These are phyloP conservation scores for Gnathonemus echidnorhynchus DNA, from an alignment of 2,113 vertebrate species.

Conservation along the genomic window DNA sequence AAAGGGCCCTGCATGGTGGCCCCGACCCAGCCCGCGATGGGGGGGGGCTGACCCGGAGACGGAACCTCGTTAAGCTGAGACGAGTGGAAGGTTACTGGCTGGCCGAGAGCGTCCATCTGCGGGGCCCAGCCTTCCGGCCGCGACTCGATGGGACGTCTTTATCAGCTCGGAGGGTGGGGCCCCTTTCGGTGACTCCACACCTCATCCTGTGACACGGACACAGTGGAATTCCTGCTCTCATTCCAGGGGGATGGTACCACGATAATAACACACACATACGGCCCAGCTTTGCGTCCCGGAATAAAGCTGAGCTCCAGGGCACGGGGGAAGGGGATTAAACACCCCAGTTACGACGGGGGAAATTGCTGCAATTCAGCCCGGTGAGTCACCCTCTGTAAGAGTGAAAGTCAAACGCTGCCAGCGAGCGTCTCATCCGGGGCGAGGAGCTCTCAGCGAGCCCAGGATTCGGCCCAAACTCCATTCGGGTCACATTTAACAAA, in stretches of 20 bases:
- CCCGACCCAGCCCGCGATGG: neutral
- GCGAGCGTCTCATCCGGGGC: neutral
- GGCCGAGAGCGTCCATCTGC: neutral
- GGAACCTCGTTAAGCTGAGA: neutral
- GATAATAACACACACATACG: neutral
- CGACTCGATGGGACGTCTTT: neutral
- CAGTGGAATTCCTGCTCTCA: conserved; percentile 12
- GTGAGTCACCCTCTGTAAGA: conserved; percentile 13
- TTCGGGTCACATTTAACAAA: neutral
- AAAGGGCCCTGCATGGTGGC: neutral
- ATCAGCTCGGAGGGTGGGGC: neutral
- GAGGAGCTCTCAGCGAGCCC: neutral
- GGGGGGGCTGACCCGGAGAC: neutral
- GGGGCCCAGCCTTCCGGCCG: neutral
- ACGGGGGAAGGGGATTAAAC: neutral
- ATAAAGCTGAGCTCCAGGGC: neutral
- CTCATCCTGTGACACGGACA: neutral
- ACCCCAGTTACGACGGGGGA: neutral
- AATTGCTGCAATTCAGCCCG: neutral
- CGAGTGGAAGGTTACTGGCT: neutral
- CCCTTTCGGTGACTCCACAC: neutral
- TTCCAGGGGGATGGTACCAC: neutral
- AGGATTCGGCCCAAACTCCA: neutral
- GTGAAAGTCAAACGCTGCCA: neutral
- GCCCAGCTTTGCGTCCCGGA: too few species aligned